Conservation (phyloP, 2,888 invertebrate genomes). For the Lamellibrachia satsuma region DNA sequence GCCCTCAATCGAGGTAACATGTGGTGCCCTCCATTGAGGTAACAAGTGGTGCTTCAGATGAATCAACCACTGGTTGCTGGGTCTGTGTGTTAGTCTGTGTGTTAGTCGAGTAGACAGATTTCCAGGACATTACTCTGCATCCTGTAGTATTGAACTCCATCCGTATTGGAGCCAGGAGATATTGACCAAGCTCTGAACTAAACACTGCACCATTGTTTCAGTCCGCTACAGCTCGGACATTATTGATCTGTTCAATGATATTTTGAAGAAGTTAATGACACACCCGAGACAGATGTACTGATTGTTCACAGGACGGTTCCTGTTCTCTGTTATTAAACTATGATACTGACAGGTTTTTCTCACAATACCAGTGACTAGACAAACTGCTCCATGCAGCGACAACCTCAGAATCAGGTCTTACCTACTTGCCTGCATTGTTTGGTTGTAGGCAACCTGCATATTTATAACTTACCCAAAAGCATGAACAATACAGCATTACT, state of each 20-base stretch:
- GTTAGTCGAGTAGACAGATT: too few relatives aligned
- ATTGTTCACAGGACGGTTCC: neutral
- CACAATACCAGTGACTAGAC: neutral
- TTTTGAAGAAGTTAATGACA: too few relatives aligned
- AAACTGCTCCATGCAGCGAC: neutral
- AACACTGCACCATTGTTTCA: too few relatives aligned
- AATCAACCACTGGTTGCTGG: slow-evolving; percentile 60
- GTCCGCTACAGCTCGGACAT: too few relatives aligned
- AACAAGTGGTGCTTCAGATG: too few relatives aligned
- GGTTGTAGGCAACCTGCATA: neutral
- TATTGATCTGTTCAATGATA: too few relatives aligned
- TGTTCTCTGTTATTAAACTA: neutral
- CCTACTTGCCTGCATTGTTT: neutral
- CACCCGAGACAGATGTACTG: neutral
- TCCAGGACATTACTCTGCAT: too few relatives aligned
- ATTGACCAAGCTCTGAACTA: too few relatives aligned
- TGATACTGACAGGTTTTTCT: neutral
- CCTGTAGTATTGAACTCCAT: too few relatives aligned
- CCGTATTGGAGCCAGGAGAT: too few relatives aligned
- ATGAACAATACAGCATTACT: neutral
- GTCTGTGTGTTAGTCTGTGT: too few relatives aligned
- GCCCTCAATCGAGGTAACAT: slow-evolving; percentile 46
- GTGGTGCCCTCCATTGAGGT: slow-evolving; percentile 53
- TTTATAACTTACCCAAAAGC: neutral
- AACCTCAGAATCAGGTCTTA: neutral